These are phyloP conservation scores for Aporrectodea caliginosa DNA, from an alignment of 1,140 invertebrate genomes.

Conservation along the genomic window DNA sequence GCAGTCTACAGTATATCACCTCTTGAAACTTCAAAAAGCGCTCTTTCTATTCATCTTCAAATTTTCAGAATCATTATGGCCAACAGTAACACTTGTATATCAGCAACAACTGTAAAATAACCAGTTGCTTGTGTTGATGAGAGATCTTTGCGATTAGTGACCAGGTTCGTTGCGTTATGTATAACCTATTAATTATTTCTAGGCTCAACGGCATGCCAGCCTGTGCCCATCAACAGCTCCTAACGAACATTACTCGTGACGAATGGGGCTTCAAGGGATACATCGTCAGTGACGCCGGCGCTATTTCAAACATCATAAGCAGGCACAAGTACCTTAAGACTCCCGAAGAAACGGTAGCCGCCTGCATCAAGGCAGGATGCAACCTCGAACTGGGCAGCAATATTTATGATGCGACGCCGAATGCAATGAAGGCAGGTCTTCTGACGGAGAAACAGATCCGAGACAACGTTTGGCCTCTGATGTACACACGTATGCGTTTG, in stretches of 20 bases:
- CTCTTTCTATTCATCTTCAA: too few species aligned
- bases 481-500: slow-evolving; percentile 27
- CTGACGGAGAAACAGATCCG: not conserved
- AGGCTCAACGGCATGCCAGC: slow-evolving; percentile 33
- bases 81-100: too few species aligned
- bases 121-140: too few species aligned
- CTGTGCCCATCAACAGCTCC: slow-evolving; percentile 28
- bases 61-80: too few species aligned
- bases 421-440: not conserved
- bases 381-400: slow-evolving; percentile 13
- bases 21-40: too few species aligned
- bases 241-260: slow-evolving; percentile 23
- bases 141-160: too few species aligned
- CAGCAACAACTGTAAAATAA: too few species aligned
- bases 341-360: not conserved
- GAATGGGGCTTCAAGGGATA: slow-evolving; percentile 30
- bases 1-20: too few species aligned
- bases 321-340: slow-evolving; percentile 24
- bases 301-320: slow-evolving; percentile 17
- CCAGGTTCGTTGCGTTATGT: too few species aligned
- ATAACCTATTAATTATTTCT: not conserved
- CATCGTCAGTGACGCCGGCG: slow-evolving; percentile 30
- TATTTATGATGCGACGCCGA: not conserved
- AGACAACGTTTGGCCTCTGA: slow-evolving; percentile 10
- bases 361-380: slow-evolving; percentile 7